A percentile compares a stretch with the other conserved stretches of the same genome.
These are phyloP conservation scores for Chrysolophus pictus DNA, from an alignment of 2,797 vertebrate genomes.

Conservation along the genomic window DNA sequence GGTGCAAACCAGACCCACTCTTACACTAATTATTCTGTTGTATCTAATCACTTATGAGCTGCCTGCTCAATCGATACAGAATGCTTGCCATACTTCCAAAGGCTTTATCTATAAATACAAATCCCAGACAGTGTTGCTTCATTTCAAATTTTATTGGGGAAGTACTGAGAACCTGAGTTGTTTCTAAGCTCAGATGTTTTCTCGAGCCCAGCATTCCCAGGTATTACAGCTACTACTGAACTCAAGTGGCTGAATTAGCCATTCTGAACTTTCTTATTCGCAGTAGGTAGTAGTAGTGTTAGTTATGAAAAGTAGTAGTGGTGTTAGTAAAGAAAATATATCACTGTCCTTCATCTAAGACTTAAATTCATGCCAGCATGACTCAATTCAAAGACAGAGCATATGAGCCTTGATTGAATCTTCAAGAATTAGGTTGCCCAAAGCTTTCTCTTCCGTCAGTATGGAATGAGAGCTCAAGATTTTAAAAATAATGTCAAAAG, in stretches of 20 bases:
- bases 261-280: background rate
- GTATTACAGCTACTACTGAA: background rate
- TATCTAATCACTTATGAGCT: background rate
- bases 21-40: background rate
- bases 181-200: background rate
- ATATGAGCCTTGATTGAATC: background rate
- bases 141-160: background rate
- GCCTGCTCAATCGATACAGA: background rate
- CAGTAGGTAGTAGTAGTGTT: background rate
- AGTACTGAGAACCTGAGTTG: background rate
- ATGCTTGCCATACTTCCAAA: background rate
- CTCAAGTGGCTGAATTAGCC: background rate
- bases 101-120: background rate
- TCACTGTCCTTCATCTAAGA: background rate
- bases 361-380: background rate
- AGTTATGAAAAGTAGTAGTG: no score
- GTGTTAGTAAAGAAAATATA: background rate
- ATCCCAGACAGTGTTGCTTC: background rate
- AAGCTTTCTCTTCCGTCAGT: background rate
- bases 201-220: background rate
- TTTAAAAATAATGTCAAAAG: background rate
- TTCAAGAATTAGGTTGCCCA: conserved; percentile 20
- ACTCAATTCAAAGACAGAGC: background rate
- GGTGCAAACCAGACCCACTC: background rate
- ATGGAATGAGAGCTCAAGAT: conserved; percentile 1